Conservation (phyloP, 2,888 invertebrate genomes). For the Electrophaes corylata region DNA sequence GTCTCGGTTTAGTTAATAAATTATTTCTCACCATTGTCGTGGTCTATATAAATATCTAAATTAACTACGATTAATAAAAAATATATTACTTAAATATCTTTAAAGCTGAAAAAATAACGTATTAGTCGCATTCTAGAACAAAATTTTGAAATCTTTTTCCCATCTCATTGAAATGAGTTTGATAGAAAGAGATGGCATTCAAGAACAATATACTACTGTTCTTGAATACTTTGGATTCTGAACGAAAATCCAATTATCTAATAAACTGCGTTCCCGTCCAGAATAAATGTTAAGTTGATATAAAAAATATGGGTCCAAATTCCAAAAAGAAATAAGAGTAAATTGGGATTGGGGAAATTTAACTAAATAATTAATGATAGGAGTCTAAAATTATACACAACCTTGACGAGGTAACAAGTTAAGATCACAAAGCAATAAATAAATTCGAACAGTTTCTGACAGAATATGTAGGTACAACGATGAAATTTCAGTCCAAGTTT, state of each 20-base stretch:
- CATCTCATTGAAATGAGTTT: not conserved
- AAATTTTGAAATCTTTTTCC: conserved; percentile 7
- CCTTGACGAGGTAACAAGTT: conserved; percentile 33
- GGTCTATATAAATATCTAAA: conserved; percentile 11
- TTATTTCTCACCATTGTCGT: conserved; percentile 24
- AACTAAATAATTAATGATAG: conserved; percentile 18
- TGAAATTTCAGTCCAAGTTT: conserved; percentile 11
- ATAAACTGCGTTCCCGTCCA: conserved; percentile 23
- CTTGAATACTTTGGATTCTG: conserved; percentile 5
- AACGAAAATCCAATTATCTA: conserved; percentile 23
- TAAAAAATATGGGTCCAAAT: not conserved
- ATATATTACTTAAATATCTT: conserved; percentile 1
- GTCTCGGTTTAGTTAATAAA: not conserved
- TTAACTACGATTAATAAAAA: too few relatives aligned
- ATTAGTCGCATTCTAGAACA: not conserved
- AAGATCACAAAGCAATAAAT: conserved; percentile 26
- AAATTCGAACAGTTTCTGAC: conserved; percentile 41
- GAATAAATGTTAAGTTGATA: conserved; percentile 20
- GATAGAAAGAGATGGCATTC: conserved; percentile 3
- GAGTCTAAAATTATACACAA: conserved; percentile 30
- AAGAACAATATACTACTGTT: conserved; percentile 3
- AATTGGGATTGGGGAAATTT: too few relatives aligned
- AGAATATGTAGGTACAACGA: conserved; percentile 31
- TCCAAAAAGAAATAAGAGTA: not conserved
- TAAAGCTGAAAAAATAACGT: not conserved